Evolutionary conservation across 2,888 invertebrate genomes (phyloP), one percentile per base, ranked within the genome.

Genomic region (Mellilla xanthometata): DNA sequence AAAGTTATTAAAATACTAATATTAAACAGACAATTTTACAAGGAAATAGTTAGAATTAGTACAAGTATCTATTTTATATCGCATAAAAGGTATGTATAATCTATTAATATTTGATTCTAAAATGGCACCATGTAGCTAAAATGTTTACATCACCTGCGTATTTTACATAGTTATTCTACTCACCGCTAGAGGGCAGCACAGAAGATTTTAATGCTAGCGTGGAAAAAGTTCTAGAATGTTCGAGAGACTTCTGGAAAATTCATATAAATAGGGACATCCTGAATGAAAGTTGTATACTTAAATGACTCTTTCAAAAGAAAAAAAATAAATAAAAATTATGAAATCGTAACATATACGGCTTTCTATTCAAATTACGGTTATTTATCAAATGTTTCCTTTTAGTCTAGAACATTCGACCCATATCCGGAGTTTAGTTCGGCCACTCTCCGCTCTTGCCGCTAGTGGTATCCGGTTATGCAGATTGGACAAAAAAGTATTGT

Each of bases 351-450:
- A 6, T 2, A 0, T 1, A 4, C 11, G 15, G 5, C 9, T 4
- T 44, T 9, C 2, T 7, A 5, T 28, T n/a, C 11, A 13, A 24
- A 48, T 10, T 36, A 5, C 19, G 9, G 4, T 15, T 15, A 50
- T 62, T 9, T 2, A 2, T 45, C 22, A 50, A 45, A 8, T 29
- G 15, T 30, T 23, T 32, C 29, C 11, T 12, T 56, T 62, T 23
- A 23, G 30, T 64, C 88, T 75, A 68, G 88, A 88, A 85, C 51
- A 44, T 85, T 87, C 86, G 2, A 26, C n/a, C 30, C 7, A 53
- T 60, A 58, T 88, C 88, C 88, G 74, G 65, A 51, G 15, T 30
- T 22, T 73, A 61, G 56, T 74, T 62, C 39, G 0, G 27, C 41
- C 11, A 42, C 15, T 48, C n/a, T 12, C 47, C 41, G 38, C 76